Evolutionary conservation across 2,797 vertebrate species (phyloP).

Genomic region (Sphenopsis melanotis): DNA sequence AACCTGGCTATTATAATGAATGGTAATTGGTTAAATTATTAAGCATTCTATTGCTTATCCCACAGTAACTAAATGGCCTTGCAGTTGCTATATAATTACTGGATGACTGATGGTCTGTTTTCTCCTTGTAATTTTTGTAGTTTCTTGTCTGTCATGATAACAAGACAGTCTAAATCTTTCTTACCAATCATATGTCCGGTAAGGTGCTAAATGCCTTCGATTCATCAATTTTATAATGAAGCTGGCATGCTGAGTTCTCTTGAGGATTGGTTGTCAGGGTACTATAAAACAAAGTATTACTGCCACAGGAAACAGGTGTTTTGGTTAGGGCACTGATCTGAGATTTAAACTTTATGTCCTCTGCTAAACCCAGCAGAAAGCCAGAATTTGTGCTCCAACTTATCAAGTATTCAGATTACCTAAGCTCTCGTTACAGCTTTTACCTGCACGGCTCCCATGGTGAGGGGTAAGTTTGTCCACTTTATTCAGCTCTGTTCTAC

Average conservation of each 20-base stretch:
- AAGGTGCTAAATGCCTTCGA: not conserved
- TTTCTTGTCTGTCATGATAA: conserved; percentile 52
- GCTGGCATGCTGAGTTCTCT: not conserved
- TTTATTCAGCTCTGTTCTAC: conserved; percentile 15
- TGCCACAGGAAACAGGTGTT: not conserved
- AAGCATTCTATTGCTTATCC: conserved; percentile 76
- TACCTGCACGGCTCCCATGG: not conserved
- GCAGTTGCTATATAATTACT: conserved; percentile 74
- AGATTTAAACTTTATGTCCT: not conserved
- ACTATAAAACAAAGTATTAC: not conserved
- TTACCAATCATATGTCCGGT: not conserved
- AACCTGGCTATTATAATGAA: conserved; percentile 73
- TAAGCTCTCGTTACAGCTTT: not conserved
- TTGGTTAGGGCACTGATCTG: not conserved
- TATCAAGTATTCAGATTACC: not conserved
- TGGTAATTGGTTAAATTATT: conserved; percentile 78
- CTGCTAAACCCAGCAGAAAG: not conserved
- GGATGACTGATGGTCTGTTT: conserved; percentile 69
- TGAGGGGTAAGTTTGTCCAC: conserved; percentile 26
- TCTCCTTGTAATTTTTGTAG: conserved; percentile 50
- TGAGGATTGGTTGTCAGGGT: not conserved
- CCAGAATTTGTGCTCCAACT: not conserved
- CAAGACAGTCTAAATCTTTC: not conserved
- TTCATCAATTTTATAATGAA: not conserved
- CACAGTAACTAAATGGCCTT: conserved; percentile 72